Evolutionary conservation across 2,113 vertebrate species (phyloP).

Genomic region (Buteo buteo): DNA sequence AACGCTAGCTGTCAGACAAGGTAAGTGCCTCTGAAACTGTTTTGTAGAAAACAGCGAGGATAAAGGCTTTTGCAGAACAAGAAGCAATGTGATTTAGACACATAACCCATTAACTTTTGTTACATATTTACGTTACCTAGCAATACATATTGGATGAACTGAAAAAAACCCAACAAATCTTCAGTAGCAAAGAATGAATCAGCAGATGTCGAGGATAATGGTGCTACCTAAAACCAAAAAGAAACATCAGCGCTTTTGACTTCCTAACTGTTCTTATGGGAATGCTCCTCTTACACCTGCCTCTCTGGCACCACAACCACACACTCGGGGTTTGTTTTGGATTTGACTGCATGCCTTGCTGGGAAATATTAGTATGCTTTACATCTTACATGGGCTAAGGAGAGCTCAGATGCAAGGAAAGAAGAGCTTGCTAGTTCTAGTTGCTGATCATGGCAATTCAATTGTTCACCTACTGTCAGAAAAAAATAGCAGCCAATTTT

Average conservation of each 20-base stretch:
- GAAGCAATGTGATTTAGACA: background rate
- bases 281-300: background rate
- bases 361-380: background rate
- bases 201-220: background rate
- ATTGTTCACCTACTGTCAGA: background rate
- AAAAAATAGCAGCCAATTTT: background rate
- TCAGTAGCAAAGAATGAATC: background rate
- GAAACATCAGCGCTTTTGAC: background rate
- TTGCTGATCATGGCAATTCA: background rate
- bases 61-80: background rate
- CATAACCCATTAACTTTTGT: background rate
- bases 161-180: background rate
- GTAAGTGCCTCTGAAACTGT: conserved; percentile 67
- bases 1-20: conserved; percentile 93
- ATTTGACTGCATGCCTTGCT: background rate
- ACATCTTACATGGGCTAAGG: background rate
- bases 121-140: background rate
- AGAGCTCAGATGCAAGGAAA: background rate
- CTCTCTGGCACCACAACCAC: background rate
- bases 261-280: background rate
- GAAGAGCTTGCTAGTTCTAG: background rate
- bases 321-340: background rate
- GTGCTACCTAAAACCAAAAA: background rate
- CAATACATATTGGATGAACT: background rate
- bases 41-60: background rate